phyloP scores from a whole-genome alignment of 2,113 vertebrate species.

The Vicugna pacos region DNA sequence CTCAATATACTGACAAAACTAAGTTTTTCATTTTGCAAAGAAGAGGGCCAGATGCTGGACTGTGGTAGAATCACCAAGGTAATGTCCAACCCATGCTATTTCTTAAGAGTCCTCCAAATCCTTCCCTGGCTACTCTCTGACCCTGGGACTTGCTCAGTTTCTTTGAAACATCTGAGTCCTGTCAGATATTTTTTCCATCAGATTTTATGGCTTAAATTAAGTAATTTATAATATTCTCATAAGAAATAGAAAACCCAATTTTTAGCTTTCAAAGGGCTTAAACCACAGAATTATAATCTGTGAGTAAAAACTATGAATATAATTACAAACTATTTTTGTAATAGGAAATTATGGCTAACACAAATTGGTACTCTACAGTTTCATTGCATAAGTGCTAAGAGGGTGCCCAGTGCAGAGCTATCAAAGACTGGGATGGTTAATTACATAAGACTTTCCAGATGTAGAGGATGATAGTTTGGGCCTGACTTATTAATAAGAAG shows the following conservation, averaged over 20 bases:
- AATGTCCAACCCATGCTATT: not conserved
- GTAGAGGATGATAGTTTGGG: not conserved
- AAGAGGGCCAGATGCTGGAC: not conserved
- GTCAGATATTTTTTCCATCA: not conserved
- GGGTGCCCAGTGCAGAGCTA: not conserved
- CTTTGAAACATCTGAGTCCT: slow-evolving; percentile 8
- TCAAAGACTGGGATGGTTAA: not conserved
- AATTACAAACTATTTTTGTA: not conserved
- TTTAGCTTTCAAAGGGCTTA: not conserved
- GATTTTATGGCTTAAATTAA: slow-evolving; percentile 4
- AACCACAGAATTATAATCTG: not conserved
- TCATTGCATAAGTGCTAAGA: not conserved
- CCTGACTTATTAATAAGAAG: not conserved
- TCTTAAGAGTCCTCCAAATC: not conserved
- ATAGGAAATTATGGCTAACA: not conserved
- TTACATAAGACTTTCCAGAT: not conserved
- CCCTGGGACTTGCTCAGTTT: not conserved
- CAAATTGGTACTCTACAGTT: not conserved
- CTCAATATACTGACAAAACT: not conserved
- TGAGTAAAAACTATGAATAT: not conserved
- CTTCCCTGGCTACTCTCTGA: not conserved
- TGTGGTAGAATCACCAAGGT: not conserved
- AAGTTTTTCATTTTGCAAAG: not conserved
- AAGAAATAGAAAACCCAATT: not conserved
- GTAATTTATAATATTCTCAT: not conserved